These are phyloP conservation scores for Drosophila bunnanda DNA, from an alignment of 2,888 invertebrate species.

Conservation along the genomic window DNA sequence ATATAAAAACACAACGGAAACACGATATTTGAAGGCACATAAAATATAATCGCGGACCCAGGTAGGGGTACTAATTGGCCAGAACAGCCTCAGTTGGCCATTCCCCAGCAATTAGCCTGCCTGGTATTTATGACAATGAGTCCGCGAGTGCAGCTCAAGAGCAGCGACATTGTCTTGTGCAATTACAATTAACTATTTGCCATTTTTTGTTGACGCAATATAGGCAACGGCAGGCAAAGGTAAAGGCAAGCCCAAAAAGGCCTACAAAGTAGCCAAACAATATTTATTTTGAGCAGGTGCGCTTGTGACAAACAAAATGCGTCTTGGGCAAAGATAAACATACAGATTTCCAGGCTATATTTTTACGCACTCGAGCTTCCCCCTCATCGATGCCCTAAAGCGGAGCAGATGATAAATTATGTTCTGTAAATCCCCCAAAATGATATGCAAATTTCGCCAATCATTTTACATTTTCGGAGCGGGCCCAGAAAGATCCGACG, in stretches of 20 bases:
- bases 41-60: conserved; percentile 31
- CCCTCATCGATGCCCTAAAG: conserved; percentile 31
- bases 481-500: conserved; percentile 7
- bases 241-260: conserved; percentile 5
- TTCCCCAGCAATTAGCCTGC: conserved; percentile 29
- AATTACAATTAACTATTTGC: conserved; percentile 55
- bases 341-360: background rate
- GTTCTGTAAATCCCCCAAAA: conserved; percentile 48
- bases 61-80: conserved; percentile 57
- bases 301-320: conserved; percentile 41
- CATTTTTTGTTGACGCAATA: conserved; percentile 31
- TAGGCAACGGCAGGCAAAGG: conserved; percentile 5
- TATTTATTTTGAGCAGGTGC: conserved; percentile 27
- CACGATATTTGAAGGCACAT: conserved; percentile 20
- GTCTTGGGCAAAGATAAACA: conserved; percentile 37
- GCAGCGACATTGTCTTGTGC: conserved; percentile 61
- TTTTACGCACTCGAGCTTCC: conserved; percentile 11
- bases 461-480: conserved; percentile 29
- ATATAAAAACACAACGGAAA: conserved; percentile 41
- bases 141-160: conserved; percentile 26
- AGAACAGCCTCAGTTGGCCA: conserved; percentile 32
- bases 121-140: conserved; percentile 36
- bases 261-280: conserved; percentile 33
- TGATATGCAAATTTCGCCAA: conserved; percentile 41
- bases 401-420: conserved; percentile 39